Base-by-base conservation (phyloP, 2,888 invertebrate genomes). In the Athalia rosae region DNA sequence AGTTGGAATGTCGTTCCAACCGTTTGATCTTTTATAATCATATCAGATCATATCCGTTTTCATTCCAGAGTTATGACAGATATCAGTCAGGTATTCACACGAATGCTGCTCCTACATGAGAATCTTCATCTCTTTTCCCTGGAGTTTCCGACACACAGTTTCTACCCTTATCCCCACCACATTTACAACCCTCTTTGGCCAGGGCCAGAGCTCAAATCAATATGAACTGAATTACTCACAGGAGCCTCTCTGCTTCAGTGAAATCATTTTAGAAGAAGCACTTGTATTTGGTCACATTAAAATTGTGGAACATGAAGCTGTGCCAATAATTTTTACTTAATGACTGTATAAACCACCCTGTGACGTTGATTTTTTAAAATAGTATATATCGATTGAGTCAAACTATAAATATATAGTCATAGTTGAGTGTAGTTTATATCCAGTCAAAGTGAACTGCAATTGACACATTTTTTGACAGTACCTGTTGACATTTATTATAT, bases 171-270 rank as follows among this genome's bases (percentile, higher is more conserved):
- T 64, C 67, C 71, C 71, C 71, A 56, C 71, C 58, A 71, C 71
- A 43, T 41, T 69, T 45, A 45, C 71, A 58, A 77, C 79, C 80
- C 79, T 79, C 82, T 80, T 80, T 47, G 74, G 61, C 74, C 48
- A 61, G 82, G 62, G 61, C 62, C 47, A 47, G 81, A 82, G 83
- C 79, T 82, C 81, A 83, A 84, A 88, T 88, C 88, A 84, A 88
- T 88, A 88, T 84, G 83, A 85, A 64, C 48, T 78, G 76, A 47
- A 84, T 82, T 81, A 82, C 81, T 83, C 83, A 84, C 84, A 61
- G 28, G 74, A 74, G 61, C 41, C 41, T 28, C 28, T 28, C 43
- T 48, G 11, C 61, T 41, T 61, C 5, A 50, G 48, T n/a, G 11
- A 61, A 62, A 62, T 61, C 48, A 74, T 56, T 59, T 48, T 28